phyloP scores from a whole-genome alignment of 2,113 vertebrate species.

The Megalops atlanticus region DNA sequence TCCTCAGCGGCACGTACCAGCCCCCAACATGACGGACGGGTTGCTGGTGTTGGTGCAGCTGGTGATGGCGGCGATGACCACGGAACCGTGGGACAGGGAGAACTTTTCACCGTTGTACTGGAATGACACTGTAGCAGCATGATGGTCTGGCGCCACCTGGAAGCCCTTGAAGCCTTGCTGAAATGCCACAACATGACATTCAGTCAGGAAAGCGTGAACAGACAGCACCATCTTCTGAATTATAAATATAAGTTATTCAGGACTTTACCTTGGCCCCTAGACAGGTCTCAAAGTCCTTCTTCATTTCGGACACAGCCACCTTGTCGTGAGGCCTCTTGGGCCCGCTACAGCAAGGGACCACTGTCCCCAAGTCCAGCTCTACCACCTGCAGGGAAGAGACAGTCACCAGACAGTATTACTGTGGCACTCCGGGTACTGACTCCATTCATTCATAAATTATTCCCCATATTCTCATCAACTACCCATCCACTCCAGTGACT shows the following conservation, averaged over 20 bases:
- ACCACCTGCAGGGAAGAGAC: conserved; percentile 64
- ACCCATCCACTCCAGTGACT: neutral
- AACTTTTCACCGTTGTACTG: conserved; percentile 76
- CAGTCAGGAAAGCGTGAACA: conserved; percentile 11
- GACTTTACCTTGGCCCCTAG: conserved; percentile 83
- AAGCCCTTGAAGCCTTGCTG: conserved; percentile 99
- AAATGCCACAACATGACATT: conserved; percentile 22
- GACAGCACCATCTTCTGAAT: neutral
- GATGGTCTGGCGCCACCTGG: conserved; percentile 77
- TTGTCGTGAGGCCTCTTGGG: conserved; percentile 96
- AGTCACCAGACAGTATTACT: conserved; percentile 18
- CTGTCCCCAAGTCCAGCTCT: conserved; percentile 81
- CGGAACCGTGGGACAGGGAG: conserved; percentile 83
- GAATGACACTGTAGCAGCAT: conserved; percentile 70
- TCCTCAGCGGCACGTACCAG: conserved; percentile 70
- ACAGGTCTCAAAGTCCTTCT: conserved; percentile 85
- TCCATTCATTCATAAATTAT: neutral
- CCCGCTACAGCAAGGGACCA: conserved; percentile 94
- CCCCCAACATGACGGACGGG: conserved; percentile 96
- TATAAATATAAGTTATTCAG: neutral
- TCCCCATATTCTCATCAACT: neutral
- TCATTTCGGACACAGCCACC: conserved; percentile 89
- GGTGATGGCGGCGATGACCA: conserved; percentile 96
- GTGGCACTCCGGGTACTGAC: neutral
- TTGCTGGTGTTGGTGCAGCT: conserved; percentile 99